A percentile compares a stretch with the other conserved stretches of the same genome.
Evolutionary conservation across 2,888 invertebrate genomes (phyloP).

Genomic region (Macrosiphum euphorbiae): DNA sequence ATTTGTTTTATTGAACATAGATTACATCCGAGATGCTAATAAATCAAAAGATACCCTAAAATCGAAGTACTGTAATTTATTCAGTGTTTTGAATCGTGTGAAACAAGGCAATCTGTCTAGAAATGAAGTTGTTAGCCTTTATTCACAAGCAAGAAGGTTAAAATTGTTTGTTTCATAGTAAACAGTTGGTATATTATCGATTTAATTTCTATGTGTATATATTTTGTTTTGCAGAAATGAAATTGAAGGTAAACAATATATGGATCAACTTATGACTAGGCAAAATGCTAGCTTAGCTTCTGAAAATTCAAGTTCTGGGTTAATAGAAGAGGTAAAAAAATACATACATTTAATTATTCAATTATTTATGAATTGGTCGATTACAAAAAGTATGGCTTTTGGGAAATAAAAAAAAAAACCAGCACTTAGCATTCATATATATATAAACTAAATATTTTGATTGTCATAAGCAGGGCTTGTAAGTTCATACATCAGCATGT

Average conservation of each 20-base stretch:
- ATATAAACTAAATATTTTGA: neutral
- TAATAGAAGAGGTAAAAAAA: conserved; percentile 46
- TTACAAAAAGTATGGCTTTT: neutral
- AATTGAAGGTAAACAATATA: conserved; percentile 51
- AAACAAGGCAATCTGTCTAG: conserved; percentile 55
- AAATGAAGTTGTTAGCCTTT: conserved; percentile 39
- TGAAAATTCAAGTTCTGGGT: conserved; percentile 15
- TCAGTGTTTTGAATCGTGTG: conserved; percentile 32
- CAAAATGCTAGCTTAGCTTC: conserved; percentile 42
- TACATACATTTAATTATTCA: neutral
- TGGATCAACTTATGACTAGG: conserved; percentile 51
- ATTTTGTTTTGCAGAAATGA: conserved; percentile 40
- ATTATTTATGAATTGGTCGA: neutral
- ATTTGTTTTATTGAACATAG: neutral
- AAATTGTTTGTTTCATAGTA: neutral
- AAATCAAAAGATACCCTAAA: conserved; percentile 18
- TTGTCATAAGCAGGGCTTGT: neutral
- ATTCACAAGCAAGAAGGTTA: conserved; percentile 51
- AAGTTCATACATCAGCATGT: no score
- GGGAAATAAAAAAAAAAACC: neutral
- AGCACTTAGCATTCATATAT: neutral
- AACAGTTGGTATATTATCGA: neutral
- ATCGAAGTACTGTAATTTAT: conserved; percentile 33
- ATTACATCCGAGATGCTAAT: conserved; percentile 7
- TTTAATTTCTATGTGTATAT: neutral